Base-by-base conservation (phyloP, 2,888 invertebrate species). In the Stramonita haemastoma region DNA sequence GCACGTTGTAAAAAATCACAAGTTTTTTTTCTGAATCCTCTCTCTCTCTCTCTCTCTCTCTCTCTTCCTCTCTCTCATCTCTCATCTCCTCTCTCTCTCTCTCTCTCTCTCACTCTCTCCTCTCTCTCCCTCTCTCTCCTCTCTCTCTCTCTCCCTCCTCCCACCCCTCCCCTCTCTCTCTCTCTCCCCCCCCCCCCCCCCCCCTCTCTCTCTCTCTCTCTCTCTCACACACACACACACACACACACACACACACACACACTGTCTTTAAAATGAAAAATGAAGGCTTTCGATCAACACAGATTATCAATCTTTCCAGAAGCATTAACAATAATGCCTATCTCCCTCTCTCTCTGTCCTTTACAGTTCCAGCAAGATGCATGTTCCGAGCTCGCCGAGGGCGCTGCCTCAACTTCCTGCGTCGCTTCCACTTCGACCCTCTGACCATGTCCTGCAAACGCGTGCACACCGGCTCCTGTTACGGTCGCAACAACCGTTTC, bases 341-440 rank as follows among this genome's bases (percentile, higher is more conserved):
- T 32, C 77, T 79, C 77, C 32, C 32, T 32, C 77, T 79, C 77
- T 79, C n/a, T n/a, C n/a, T n/a, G n/a, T n/a, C n/a, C 29, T 1
- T 46, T 1, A 77, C 87, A 87, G 87, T 87, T 2, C 79, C 81
- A 19, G n/a, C 29, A 34, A 79, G 87, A 36, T 87, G 87, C 60
- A 57, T 87, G 22, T 56, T 57, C 56, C 87, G 79, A 56, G 32
- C 79, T 13, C 87, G 87, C 6, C 56, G 87, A 2, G 87, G 87
- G 1, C 79, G 87, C 32, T 87, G 87, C 77, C 57, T 77, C 34
- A 77, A 87, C 60, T 57, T 60, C 26, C 13, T 29, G 32, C 46
- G 60, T 19, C 73, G 60, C 19, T 87, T 57, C 79, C 87, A 87
- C 87, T 87, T 87, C 87, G 60, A 87, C 87, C 56, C 77, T n/a